These are phyloP conservation scores for Hemicrepidius hirtus DNA, from an alignment of 2,888 invertebrate genomes.

Conservation along the genomic window DNA sequence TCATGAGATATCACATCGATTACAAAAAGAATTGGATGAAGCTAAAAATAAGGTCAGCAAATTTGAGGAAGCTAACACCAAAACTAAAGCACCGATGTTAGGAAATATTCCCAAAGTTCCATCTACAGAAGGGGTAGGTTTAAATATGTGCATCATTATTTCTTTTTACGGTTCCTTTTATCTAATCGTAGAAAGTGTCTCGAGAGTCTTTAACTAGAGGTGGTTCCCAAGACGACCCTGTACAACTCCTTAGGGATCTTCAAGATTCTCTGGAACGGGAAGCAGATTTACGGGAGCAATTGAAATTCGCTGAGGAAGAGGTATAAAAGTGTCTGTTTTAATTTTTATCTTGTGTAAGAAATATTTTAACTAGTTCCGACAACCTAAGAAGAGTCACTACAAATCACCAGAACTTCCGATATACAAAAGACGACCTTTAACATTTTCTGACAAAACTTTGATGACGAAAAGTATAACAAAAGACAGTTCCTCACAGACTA, in stretches of 20 bases:
- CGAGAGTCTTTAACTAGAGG: conserved; percentile 85
- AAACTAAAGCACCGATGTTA: conserved; percentile 77
- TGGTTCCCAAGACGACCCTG: conserved; percentile 87
- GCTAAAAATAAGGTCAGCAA: conserved; percentile 76
- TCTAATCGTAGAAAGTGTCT: conserved; percentile 77
- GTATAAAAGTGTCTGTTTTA: conserved; percentile 69
- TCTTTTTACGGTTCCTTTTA: conserved; percentile 48
- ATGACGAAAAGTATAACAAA: background rate
- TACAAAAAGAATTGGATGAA: conserved; percentile 83
- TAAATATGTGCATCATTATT: conserved; percentile 27
- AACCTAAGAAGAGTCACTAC: conserved; percentile 27
- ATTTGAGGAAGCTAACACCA: conserved; percentile 67
- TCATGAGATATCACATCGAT: conserved; percentile 81
- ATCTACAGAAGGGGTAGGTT: conserved; percentile 77
- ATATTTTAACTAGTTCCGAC: conserved; percentile 37
- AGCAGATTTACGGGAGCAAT: conserved; percentile 93
- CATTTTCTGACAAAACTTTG: conserved; percentile 46
- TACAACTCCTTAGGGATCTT: conserved; percentile 88
- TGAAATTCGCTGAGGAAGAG: conserved; percentile 95
- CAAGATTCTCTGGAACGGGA: conserved; percentile 95
- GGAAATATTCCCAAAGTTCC: conserved; percentile 75
- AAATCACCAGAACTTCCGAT: conserved; percentile 53
- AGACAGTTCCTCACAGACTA: conserved; percentile 6
- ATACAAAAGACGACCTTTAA: conserved; percentile 54
- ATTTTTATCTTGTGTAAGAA: background rate